Base-by-base conservation (phyloP, 1,140 invertebrate species). In the Drosophila triauraria region DNA sequence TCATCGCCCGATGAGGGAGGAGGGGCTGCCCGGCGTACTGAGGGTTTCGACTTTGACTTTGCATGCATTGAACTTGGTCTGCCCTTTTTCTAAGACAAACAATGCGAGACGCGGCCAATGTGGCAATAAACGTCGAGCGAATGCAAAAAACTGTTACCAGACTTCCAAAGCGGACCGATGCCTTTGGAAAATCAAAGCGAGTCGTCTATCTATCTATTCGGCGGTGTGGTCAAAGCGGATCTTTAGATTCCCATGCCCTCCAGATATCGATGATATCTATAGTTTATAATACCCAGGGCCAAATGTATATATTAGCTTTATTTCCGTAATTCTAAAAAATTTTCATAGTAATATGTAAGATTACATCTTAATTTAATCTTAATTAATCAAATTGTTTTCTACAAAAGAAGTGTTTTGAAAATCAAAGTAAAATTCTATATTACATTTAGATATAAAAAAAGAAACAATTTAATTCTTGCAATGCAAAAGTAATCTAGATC, bases 1-100 rank as follows among this genome's bases (percentile, higher is more conserved):
- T 76, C 35, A 63, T 54, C 59, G 60, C 64, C 62, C 50, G 59
- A n/a, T 25, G 50, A 7, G 50, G 46, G 17, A n/a, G 20, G 47
- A 30, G 23, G 12, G n/a, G 42, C 17, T 15, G 20, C 7, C 15
- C 42, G 58, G 35, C 27, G 50, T 38, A n/a, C 38, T 38, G 50
- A 59, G 50, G 35, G 23, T 27, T 40, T 50, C 44, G 75, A 78
- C 75, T 78, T 78, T 78, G 76, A 78, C 75, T 78, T 78, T 78
- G 65, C 76, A 78, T 64, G 65, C 57, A 63, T 78, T 78, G 59
- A 78, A 78, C 76, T 78, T 78, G 54, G 13, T 32, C 40, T 56
- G 58, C 51, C 76, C 65, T 62, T 78, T 78, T 69, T 70, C 74
- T 57, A 54, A 46, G 32, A 32, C 50, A 58, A 54, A 59, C 72